Conservation (phyloP, 92 coral and sea anemone genomes). For the Pocillopora grandis region DNA sequence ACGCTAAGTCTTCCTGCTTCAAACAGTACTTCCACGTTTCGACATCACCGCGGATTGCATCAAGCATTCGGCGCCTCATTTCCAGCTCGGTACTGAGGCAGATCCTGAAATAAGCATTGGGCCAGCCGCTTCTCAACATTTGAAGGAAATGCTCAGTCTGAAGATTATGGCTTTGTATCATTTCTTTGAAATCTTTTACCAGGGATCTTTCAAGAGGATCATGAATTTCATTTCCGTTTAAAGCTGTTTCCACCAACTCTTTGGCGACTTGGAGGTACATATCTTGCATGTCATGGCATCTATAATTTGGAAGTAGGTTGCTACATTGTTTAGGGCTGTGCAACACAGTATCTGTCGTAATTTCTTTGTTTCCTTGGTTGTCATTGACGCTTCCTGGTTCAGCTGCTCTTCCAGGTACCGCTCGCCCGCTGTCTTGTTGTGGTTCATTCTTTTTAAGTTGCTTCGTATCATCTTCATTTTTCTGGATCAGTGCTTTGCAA, state of each 20-base stretch:
- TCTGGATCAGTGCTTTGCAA: slow-evolving; percentile 24
- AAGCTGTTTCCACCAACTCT: slow-evolving; percentile 9
- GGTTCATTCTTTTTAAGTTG: neutral
- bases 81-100: neutral
- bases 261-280: slow-evolving; percentile 3
- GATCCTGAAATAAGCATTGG: neutral
- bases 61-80: slow-evolving; percentile 24
- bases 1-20: slow-evolving; percentile 8
- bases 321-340: slow-evolving; percentile 12
- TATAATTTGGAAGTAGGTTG: neutral
- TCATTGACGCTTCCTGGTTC: neutral
- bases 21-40: neutral
- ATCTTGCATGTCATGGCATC: slow-evolving; percentile 6
- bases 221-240: neutral
- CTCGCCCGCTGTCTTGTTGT: neutral
- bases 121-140: neutral
- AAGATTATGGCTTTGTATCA: neutral
- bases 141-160: neutral
- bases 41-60: slow-evolving; percentile 7
- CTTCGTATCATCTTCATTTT: neutral
- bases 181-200: slow-evolving; percentile 13
- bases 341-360: neutral
- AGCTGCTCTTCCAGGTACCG: neutral
- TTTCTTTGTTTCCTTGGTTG: neutral
- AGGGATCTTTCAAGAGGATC: slow-evolving; percentile 1